Conservation (phyloP, 2,888 invertebrate species). For the Thymelicus lineola region DNA sequence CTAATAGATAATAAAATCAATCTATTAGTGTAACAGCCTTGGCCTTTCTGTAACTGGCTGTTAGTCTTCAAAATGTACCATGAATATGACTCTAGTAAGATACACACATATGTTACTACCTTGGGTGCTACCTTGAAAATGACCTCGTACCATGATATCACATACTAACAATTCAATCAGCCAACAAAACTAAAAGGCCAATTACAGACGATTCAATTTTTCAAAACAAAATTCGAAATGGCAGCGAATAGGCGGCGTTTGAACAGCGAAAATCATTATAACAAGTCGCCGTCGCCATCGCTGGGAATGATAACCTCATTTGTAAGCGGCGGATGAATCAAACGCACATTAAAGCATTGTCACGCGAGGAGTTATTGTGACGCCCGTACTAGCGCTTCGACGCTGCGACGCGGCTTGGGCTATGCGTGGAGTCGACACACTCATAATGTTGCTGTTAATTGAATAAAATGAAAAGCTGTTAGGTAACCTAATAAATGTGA, state of each 20-base stretch:
- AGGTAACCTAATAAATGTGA: no score
- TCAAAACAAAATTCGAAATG: slow-evolving; percentile 31
- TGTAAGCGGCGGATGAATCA: slow-evolving; percentile 80
- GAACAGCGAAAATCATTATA: slow-evolving; percentile 77
- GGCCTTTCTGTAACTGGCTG: no score
- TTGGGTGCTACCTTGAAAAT: no score
- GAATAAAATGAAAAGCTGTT: no score
- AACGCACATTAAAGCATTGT: slow-evolving; percentile 83
- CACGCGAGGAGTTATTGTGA: slow-evolving; percentile 82
- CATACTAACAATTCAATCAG: not conserved
- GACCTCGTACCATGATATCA: no score
- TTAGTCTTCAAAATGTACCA: no score
- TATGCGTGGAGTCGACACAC: slow-evolving; percentile 48
- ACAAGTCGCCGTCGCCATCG: slow-evolving; percentile 57
- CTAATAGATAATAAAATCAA: no score
- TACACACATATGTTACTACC: no score
- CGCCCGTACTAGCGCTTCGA: slow-evolving; percentile 78
- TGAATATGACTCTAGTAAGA: no score
- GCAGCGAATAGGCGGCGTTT: slow-evolving; percentile 49
- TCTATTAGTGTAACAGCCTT: no score
- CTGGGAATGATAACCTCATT: slow-evolving; percentile 84
- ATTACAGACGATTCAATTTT: not conserved
- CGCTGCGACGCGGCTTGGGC: slow-evolving; percentile 55
- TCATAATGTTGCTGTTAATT: not conserved
- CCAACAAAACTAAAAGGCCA: not conserved